These are phyloP conservation scores for Holothuria leucospilota DNA, from an alignment of 53 echinoderm and acorn worm genomes.

Conservation along the genomic window DNA sequence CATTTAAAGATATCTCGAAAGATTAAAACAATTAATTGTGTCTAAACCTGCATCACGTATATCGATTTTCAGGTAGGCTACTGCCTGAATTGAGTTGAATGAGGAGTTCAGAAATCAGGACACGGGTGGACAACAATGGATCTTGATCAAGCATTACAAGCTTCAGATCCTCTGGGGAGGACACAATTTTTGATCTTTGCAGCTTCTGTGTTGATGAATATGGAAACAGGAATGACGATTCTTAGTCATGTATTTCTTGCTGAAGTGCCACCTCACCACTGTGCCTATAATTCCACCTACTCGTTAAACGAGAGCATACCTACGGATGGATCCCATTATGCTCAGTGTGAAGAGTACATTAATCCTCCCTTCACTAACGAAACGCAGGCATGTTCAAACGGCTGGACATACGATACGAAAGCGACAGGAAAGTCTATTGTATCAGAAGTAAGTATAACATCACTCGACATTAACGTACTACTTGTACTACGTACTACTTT, in stretches of 20 bases:
- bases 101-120: no score
- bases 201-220: slow-evolving; percentile 20
- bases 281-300: background rate
- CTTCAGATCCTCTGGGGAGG: slow-evolving; percentile 2
- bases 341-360: slow-evolving; percentile 6
- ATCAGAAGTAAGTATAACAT: slow-evolving; percentile 19
- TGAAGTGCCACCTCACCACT: slow-evolving; percentile 25
- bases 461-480: no score
- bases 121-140: background rate
- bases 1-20: no score
- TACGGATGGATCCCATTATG: background rate
- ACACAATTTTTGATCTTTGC: slow-evolving; percentile 6
- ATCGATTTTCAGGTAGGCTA: no score
- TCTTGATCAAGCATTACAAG: slow-evolving; percentile 20
- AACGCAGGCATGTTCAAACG: background rate
- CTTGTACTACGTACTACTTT: no score
- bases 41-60: no score
- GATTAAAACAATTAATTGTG: no score
- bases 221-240: slow-evolving; percentile 9
- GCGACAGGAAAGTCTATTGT: slow-evolving; percentile 6
- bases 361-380: slow-evolving; percentile 5
- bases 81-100: no score
- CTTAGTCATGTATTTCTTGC: slow-evolving; percentile 34
- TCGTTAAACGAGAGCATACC: slow-evolving; percentile 17
- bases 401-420: slow-evolving; percentile 17